Conservation (phyloP, 2,797 vertebrate species). For the Anguilla obscura region DNA sequence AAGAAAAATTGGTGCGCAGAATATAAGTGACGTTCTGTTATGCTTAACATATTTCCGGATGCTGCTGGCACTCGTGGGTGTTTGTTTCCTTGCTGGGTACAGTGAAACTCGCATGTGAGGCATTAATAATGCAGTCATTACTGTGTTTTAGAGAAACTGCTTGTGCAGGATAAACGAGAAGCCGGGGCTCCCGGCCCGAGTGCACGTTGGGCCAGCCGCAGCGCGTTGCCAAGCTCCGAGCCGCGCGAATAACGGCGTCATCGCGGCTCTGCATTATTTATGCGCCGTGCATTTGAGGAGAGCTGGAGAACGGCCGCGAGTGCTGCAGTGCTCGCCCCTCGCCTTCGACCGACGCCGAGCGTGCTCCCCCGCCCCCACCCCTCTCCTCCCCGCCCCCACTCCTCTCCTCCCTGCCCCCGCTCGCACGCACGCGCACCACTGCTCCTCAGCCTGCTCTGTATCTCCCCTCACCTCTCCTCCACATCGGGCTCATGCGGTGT, state of each 20-base stretch:
- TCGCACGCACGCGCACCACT: neutral
- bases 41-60: slow-evolving; percentile 6
- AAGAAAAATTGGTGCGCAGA: neutral
- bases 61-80: neutral
- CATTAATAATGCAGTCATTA: slow-evolving; percentile 67
- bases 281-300: slow-evolving; percentile 59
- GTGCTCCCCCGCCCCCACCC: neutral
- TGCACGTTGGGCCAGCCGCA: slow-evolving; percentile 39
- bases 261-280: slow-evolving; percentile 78
- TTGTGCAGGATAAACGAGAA: slow-evolving; percentile 34
- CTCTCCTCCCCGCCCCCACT: neutral
- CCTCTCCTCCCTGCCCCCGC: too few relatives aligned
- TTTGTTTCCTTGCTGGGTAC: slow-evolving; percentile 48
- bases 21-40: neutral
- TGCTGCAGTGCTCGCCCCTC: slow-evolving; percentile 21
- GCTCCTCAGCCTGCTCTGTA: neutral
- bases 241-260: slow-evolving; percentile 62
- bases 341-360: neutral
- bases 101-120: slow-evolving; percentile 40
- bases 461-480: neutral
- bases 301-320: slow-evolving; percentile 59
- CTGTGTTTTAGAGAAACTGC: slow-evolving; percentile 48
- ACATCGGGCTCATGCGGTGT: slow-evolving; percentile 2
- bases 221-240: slow-evolving; percentile 48
- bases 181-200: slow-evolving; percentile 10